Evolutionary conservation across 2,888 invertebrate species (phyloP), one percentile per base, ranked within the genome.

Genomic region (Allygus modestus): DNA sequence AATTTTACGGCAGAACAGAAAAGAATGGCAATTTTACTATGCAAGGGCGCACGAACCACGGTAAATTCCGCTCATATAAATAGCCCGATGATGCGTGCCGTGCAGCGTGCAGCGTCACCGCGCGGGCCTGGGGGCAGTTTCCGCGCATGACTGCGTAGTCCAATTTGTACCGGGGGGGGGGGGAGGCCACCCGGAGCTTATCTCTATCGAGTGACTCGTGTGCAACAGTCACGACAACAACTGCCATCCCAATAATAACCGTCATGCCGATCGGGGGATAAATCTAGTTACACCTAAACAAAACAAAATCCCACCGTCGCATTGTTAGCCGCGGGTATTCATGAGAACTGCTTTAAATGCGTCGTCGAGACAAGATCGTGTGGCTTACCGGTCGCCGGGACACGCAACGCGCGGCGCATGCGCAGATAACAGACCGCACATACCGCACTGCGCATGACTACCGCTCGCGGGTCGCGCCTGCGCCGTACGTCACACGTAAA

Each of bases 181-280:
- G 58, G 58, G 28, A 46, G 77, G 77, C 77, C 77, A 77, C 77
- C 77, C 77, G 51, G 77, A 28, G 51, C 33, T 77, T 77, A 77
- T 77, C 69, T 33, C 61, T 9, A 61, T 61, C 69, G 69, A 37
- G 37, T 31, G 69, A 69, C 69, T 69, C 77, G 51, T 77, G 77
- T 51, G 54, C 77, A n/a, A 5, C 77, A 28, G 77, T 77, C 77
- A 77, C 77, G 77, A 77, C 51, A 20, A 23, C 77, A 51, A 26
- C 77, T 77, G 77, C 77, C 77, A 77, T 77, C 51, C 77, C 77
- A 77, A 77, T 77, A 77, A 77, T 77, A 77, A 77, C 77, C 77
- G 77, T 77, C 77, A 77, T 77, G 73, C 73, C 43, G 77, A 77
- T 77, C 77, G 26, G 15, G 12, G 51, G 77, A 77, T 77, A 77